Conservation (phyloP, 2,113 vertebrate species). For the Mellivora capensis region DNA sequence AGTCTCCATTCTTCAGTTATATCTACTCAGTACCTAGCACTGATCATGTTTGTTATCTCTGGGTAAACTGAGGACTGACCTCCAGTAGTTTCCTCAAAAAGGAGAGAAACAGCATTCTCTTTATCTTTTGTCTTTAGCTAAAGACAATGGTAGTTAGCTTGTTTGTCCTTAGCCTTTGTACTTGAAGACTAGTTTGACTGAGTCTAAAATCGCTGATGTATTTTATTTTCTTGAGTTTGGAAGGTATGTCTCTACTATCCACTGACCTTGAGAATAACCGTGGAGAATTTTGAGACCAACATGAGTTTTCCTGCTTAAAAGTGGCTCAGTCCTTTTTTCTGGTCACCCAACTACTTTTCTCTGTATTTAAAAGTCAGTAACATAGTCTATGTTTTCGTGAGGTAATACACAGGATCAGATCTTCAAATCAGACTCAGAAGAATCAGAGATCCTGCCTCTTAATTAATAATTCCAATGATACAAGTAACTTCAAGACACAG, state of each 20-base stretch:
- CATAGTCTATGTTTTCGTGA: background rate
- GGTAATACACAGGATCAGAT: background rate
- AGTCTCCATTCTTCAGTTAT: background rate
- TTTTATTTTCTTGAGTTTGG: background rate
- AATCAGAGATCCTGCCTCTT: background rate
- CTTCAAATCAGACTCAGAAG: background rate
- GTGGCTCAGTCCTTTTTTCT: background rate
- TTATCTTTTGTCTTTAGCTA: too few species aligned
- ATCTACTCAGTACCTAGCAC: background rate
- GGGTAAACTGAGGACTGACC: background rate
- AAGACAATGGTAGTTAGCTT: too few species aligned
- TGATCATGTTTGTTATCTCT: background rate
- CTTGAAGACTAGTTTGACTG: background rate
- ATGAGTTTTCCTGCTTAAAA: background rate
- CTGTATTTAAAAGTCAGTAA: background rate
- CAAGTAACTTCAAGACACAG: background rate
- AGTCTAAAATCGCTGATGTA: background rate
- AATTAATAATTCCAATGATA: background rate
- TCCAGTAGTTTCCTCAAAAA: background rate
- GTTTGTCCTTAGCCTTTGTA: background rate
- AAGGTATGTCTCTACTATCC: background rate
- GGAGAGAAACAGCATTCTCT: background rate
- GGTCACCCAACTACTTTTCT: background rate
- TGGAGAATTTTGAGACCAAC: background rate
- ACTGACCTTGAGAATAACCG: background rate